Conservation (phyloP, 2,888 invertebrate species). For the Teinopalpus imperialis region DNA sequence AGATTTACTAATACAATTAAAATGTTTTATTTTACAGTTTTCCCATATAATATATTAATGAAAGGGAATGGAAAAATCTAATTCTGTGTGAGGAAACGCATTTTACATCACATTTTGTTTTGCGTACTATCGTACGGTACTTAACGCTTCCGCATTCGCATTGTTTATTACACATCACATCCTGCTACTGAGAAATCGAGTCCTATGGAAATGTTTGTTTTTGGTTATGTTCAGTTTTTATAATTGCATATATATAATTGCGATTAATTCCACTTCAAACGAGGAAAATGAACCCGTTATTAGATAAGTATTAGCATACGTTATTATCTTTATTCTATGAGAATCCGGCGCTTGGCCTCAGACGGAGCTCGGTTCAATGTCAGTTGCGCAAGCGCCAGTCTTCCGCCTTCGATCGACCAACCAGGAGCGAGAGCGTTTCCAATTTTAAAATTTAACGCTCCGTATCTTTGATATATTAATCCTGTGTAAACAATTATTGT, state of each 20-base stretch:
- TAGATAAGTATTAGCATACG: conserved; percentile 41
- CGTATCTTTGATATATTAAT: conserved; percentile 35
- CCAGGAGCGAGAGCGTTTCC: conserved; percentile 55
- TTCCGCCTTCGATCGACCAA: conserved; percentile 64
- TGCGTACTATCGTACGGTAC: conserved; percentile 20
- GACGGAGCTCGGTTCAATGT: conserved; percentile 72
- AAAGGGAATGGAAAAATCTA: conserved; percentile 1
- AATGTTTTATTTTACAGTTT: too few species aligned
- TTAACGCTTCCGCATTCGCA: conserved; percentile 41
- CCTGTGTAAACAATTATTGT: conserved; percentile 18
- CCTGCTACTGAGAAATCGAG: conserved; percentile 54
- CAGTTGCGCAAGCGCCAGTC: conserved; percentile 78
- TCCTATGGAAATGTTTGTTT: conserved; percentile 39
- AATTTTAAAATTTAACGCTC: conserved; percentile 59
- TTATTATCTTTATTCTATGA: conserved; percentile 55
- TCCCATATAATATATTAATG: too few species aligned
- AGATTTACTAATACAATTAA: too few species aligned
- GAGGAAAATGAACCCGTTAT: conserved; percentile 33
- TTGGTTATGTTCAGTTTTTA: conserved; percentile 44
- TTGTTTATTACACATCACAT: conserved; percentile 45
- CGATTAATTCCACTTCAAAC: conserved; percentile 18
- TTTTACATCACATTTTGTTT: conserved; percentile 25
- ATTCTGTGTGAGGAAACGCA: conserved; percentile 5
- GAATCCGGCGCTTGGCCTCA: conserved; percentile 72
- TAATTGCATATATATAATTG: conserved; percentile 37